phyloP scores from a whole-genome alignment of 1,140 invertebrate genomes.

The Pristionchus pacificus region DNA sequence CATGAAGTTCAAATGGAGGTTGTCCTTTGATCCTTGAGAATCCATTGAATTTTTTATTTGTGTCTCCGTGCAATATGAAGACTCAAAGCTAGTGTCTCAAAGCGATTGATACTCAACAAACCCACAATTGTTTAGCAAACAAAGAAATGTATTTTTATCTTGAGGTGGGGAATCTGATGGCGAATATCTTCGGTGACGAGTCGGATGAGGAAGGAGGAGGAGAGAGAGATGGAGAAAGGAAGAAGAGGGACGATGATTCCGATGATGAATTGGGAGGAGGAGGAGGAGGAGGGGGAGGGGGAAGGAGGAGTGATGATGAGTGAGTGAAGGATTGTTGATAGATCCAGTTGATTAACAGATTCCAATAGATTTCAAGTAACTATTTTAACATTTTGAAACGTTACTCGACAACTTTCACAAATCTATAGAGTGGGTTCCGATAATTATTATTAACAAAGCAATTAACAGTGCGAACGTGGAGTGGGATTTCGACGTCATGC shows the following conservation, averaged over 20 bases:
- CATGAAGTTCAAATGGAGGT: too few species aligned
- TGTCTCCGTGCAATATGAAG: too few species aligned
- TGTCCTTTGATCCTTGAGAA: too few species aligned
- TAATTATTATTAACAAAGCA: background rate
- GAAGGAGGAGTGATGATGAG: background rate
- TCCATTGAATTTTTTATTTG: too few species aligned
- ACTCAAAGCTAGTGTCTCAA: too few species aligned
- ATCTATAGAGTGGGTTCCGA: background rate
- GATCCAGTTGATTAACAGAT: constrained; percentile 16
- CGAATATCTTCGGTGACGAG: constrained; percentile 44
- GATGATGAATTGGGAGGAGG: too few species aligned
- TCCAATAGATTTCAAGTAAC: too few species aligned
- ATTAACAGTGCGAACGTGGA: constrained; percentile 3
- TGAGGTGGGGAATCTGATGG: constrained; percentile 26
- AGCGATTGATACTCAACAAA: too few species aligned
- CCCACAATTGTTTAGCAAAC: too few species aligned
- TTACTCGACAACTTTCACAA: constrained; percentile 1
- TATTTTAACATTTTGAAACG: too few species aligned
- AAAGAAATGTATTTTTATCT: too few species aligned
- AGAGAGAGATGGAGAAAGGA: constrained; percentile 1
- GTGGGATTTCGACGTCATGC: constrained; percentile 41
- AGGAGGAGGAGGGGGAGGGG: background rate
- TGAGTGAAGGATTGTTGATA: background rate
- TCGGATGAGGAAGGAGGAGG: constrained; percentile 28
- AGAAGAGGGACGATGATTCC: constrained; percentile 10